Base-by-base conservation (phyloP, 2,113 vertebrate genomes). In the Cepphus grylle region DNA sequence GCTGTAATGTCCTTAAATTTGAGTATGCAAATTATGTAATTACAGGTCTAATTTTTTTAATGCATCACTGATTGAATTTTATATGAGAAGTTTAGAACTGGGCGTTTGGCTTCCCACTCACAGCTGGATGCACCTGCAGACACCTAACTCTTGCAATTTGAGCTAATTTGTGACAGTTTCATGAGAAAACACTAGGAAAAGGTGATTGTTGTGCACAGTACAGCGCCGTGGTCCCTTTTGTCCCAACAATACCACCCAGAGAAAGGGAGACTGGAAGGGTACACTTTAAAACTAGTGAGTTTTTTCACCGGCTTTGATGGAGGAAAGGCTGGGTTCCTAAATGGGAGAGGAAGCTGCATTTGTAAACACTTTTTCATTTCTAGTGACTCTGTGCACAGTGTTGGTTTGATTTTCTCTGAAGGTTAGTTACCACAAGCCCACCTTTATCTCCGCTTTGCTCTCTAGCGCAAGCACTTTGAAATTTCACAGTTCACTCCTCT, bases 401-500 rank as follows among this genome's bases (percentile, higher is more conserved):
- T 13, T 71, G 63, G 88, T 92, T 93, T 90, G 56, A 63, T 59
- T 93, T 95, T 92, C 93, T 90, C 91, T 88, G 83, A 85, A 91
- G 56, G 34, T 66, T 85, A 38, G 49, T 90, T 88, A 82, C 81
- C 50, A 34, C 11, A 30, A 96, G 89, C 66, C 91, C 95, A 94
- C 84, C 91, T 91, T 83, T 79, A 65, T 62, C 62, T 94, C 78
- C 38, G 70, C 70, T 67, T 87, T 3, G 5, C 83, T 93, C 93
- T 95, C 84, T 80, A 91, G 73, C 34, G 4, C 29, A 8, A 76
- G 86, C 23, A 18, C 23, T 96, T 91, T 91, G 96, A 95, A 88
- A 71, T 92, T 95, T 97, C 93, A 96, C 95, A 77, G 92, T 19
- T 97, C 59, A 73, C 95, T 97, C 97, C 97, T 88, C 97, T 97